Evolutionary conservation across 2,888 invertebrate genomes (phyloP).

Genomic region (Agrotis exclamationis): DNA sequence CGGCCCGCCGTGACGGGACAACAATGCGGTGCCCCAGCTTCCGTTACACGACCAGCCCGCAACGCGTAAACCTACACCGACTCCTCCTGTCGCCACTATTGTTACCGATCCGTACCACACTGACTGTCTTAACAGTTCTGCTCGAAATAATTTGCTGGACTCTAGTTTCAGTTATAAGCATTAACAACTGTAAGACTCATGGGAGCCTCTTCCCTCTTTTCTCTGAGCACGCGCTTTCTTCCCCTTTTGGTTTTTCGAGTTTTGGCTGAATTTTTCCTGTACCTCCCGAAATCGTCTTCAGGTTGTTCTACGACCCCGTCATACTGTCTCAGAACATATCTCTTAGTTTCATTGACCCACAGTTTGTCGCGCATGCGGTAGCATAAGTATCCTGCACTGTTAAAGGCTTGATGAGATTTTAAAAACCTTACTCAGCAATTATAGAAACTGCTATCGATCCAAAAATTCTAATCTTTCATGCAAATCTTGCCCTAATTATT

Average conservation of each 20-base stretch:
- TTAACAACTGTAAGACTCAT: neutral
- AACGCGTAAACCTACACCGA: constrained; percentile 77
- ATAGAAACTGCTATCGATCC: constrained; percentile 12
- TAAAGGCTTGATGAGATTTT: neutral
- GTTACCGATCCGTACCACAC: constrained; percentile 63
- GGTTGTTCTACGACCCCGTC: neutral
- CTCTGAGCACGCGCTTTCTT: neutral
- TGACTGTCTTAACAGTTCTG: constrained; percentile 43
- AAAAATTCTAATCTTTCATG: constrained; percentile 8
- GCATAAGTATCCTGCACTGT: neutral
- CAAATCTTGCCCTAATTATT: constrained; percentile 31
- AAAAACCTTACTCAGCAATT: neutral
- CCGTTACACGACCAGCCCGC: constrained; percentile 71
- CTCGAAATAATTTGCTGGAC: constrained; percentile 43
- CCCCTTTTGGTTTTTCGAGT: neutral
- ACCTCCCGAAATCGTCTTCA: neutral
- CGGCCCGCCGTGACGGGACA: constrained; percentile 71
- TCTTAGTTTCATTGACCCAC: neutral
- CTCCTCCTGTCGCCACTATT: constrained; percentile 66
- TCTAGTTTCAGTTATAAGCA: constrained; percentile 2
- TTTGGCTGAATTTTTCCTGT: neutral
- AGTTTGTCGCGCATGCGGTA: neutral
- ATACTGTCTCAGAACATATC: neutral
- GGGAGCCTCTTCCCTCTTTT: too few species aligned
- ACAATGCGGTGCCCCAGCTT: constrained; percentile 76